phyloP scores from a whole-genome alignment of 92 coral and sea anemone genomes.

The Heliopora coerulea region DNA sequence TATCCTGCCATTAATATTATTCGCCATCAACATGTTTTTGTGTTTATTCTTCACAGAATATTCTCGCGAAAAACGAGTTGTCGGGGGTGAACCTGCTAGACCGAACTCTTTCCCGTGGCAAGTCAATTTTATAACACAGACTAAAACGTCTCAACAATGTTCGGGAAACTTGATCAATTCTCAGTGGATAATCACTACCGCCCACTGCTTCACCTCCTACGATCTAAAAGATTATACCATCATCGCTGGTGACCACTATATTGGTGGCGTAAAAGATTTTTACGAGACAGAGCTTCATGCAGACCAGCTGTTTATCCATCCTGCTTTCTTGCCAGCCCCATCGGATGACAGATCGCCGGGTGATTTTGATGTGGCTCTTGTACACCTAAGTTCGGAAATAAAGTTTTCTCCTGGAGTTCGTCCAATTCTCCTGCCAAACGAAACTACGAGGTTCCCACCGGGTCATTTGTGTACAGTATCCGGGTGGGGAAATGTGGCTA shows the following conservation, averaged over 20 bases:
- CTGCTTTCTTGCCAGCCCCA: background rate
- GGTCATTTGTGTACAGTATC: slow-evolving; percentile 65
- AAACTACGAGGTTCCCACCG: slow-evolving; percentile 42
- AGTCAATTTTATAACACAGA: slow-evolving; percentile 59
- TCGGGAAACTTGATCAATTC: slow-evolving; percentile 76
- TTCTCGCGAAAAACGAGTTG: slow-evolving; percentile 59
- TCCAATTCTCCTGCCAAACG: too few species aligned
- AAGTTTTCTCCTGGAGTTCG: too few species aligned
- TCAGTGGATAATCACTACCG: slow-evolving; percentile 75
- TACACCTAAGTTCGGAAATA: too few species aligned
- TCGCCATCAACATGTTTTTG: too few species aligned
- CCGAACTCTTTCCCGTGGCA: slow-evolving; percentile 76
- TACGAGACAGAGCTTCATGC: slow-evolving; percentile 8
- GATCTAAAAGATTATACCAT: background rate
- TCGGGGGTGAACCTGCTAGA: slow-evolving; percentile 53
- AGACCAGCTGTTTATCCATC: too few species aligned
- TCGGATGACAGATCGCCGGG: slow-evolving; percentile 57
- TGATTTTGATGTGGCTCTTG: slow-evolving; percentile 14
- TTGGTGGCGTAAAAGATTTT: slow-evolving; percentile 17
- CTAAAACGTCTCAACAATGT: slow-evolving; percentile 60
- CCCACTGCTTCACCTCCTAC: slow-evolving; percentile 60
- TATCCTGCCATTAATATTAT: too few species aligned
- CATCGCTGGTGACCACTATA: background rate
- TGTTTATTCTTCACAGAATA: too few species aligned
- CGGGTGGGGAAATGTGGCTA: slow-evolving; percentile 67